Evolutionary conservation across 2,113 vertebrate genomes (phyloP).

Genomic region (Rhabdornis inornatus): DNA sequence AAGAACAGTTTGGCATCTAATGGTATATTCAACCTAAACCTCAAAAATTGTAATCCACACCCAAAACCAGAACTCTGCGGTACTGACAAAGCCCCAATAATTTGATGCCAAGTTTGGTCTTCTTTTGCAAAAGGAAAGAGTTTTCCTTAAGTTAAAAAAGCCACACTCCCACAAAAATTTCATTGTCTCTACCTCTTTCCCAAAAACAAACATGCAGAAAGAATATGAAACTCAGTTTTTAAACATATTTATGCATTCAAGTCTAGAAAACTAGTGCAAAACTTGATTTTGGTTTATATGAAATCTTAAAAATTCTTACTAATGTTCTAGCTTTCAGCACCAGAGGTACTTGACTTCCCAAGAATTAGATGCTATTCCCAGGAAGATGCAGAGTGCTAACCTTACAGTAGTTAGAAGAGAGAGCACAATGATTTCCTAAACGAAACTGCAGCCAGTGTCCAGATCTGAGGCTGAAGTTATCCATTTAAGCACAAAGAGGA

Average conservation of each 20-base stretch:
- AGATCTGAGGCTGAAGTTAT: background rate
- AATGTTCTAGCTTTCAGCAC: background rate
- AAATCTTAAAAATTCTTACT: background rate
- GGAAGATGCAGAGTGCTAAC: background rate
- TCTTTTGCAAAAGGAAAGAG: background rate
- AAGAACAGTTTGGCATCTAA: background rate
- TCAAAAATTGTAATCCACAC: background rate
- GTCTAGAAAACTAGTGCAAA: background rate
- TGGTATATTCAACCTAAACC: background rate
- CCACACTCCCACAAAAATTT: background rate
- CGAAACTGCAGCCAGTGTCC: background rate
- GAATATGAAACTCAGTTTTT: background rate
- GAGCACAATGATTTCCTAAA: background rate
- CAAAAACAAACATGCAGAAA: accelerated
- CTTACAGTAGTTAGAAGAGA: background rate
- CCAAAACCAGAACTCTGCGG: background rate
- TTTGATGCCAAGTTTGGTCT: background rate
- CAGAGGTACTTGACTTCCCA: background rate
- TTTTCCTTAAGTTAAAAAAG: background rate
- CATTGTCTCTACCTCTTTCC: background rate
- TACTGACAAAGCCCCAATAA: background rate
- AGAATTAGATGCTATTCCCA: background rate
- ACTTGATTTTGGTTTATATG: background rate
- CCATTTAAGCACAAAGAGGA: slow-evolving; percentile 26
- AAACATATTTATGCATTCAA: background rate